These are phyloP conservation scores for Lamproptera curius DNA, from an alignment of 2,888 invertebrate genomes.

Conservation along the genomic window DNA sequence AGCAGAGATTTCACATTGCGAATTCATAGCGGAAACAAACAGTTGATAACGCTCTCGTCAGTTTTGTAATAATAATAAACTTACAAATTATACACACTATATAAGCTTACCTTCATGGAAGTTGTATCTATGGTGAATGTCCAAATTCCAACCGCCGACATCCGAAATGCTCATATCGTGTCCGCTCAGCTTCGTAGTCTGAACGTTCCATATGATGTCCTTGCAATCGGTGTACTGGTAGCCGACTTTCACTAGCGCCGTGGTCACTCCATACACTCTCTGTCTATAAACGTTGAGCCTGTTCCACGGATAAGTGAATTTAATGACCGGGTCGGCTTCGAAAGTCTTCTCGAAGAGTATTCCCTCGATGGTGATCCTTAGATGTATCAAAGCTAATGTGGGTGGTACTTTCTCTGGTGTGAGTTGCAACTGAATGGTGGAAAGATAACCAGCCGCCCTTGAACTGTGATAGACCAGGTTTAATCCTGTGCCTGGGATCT, in stretches of 20 bases:
- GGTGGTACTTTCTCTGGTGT: constrained; percentile 91
- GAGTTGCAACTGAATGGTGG: constrained; percentile 93
- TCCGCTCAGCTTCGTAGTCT: constrained; percentile 95
- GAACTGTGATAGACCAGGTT: constrained; percentile 98
- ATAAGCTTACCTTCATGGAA: constrained; percentile 91
- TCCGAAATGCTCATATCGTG: constrained; percentile 98
- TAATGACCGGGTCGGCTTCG: constrained; percentile 97
- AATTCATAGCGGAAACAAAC: no score
- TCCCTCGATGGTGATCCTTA: constrained; percentile 96
- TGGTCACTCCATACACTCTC: constrained; percentile 97
- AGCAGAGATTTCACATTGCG: no score
- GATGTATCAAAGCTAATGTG: constrained; percentile 90
- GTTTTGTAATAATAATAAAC: no score
- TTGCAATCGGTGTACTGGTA: constrained; percentile 96
- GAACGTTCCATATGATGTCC: constrained; percentile 96
- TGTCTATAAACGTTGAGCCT: constrained; percentile 96
- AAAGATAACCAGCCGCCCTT: constrained; percentile 93
- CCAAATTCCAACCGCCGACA: constrained; percentile 98
- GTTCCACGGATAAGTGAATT: constrained; percentile 99
- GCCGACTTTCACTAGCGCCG: constrained; percentile 96
- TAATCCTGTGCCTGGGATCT: constrained; percentile 96
- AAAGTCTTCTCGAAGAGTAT: constrained; percentile 94
- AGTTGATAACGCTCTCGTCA: no score
- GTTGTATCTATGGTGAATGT: constrained; percentile 98
- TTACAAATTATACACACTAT: no score